Percentiles rank a stretch among this genome's conserved stretches.
phyloP scores from a whole-genome alignment of 2,888 invertebrate species.

The Stenchaetothrips biformis region DNA sequence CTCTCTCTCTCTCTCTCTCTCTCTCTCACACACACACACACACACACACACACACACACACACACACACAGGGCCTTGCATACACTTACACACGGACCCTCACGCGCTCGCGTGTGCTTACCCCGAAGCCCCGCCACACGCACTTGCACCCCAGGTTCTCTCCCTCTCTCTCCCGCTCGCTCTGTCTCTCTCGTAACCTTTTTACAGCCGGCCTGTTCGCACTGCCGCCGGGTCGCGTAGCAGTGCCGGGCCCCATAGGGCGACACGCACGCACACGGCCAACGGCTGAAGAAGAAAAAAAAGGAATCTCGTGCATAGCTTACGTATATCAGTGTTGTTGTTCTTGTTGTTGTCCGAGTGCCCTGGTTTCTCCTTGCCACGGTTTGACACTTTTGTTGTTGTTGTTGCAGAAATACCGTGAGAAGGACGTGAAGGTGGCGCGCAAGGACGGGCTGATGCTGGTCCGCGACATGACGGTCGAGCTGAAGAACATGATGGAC shows the following conservation, averaged over 20 bases:
- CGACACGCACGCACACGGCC: too few species aligned
- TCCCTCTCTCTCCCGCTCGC: not conserved
- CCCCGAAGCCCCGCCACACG: not conserved
- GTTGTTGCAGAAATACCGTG: slow-evolving; percentile 68
- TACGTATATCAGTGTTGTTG: too few species aligned
- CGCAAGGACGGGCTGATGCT: slow-evolving; percentile 80
- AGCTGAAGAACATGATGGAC: slow-evolving; percentile 90
- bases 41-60: not conserved
- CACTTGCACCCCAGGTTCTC: not conserved
- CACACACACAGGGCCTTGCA: not conserved
- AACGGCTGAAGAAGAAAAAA: too few species aligned
- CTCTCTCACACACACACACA: not conserved
- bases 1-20: slow-evolving; percentile 18
- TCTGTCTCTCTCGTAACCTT: not conserved
- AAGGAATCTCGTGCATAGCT: too few species aligned
- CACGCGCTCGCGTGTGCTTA: not conserved
- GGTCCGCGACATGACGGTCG: slow-evolving; percentile 79
- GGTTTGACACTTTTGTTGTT: too few species aligned
- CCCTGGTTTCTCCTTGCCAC: too few species aligned
- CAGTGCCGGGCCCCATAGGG: too few species aligned
- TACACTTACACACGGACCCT: not conserved
- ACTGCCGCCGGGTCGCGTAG: too few species aligned
- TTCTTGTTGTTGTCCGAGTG: too few species aligned
- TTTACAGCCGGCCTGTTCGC: not conserved
- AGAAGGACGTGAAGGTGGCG: slow-evolving; percentile 68